Base-by-base conservation (phyloP, 1,140 invertebrate species). In the Hylaeus anthracinus region DNA sequence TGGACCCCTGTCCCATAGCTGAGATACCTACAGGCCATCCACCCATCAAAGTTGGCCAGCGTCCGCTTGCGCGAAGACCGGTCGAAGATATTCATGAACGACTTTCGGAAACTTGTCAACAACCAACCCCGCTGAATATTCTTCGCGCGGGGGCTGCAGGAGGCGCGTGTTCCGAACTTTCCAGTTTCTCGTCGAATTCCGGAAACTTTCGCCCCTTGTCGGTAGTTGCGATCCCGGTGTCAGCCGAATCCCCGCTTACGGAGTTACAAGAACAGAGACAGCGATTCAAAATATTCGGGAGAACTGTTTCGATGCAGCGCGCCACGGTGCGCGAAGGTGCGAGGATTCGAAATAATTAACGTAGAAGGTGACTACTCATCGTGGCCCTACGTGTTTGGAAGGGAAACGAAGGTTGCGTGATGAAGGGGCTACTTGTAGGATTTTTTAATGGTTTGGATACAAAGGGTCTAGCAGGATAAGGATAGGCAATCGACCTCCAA, bases 101-200 rank as follows among this genome's bases (percentile, higher is more conserved):
- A 85, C 79, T 85, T 86, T 86, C 53, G 58, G 10, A 85, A 86
- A 73, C 73, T 86, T 74, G 79, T 86, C 79, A 66, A 85, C 71
- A 73, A 77, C 61, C 73, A 37, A 55, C 43, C 39, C 53, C 41
- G 26, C 26, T 26, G 53, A 60, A 85, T 78, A 84, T 85, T 76
- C 53, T 72, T 76, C 39, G 56, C 12, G 10, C 37, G 45, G 15
- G n/a, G 14, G 5, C 51, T n/a, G 39, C 39, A n/a, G 12, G 12
- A 63, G 26, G 53, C 66, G 81, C 61, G 79, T 79, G 73, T 82
- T 72, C 39, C 48, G 9, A 71, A 86, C 74, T 85, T 73, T 67
- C 74, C 39, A 41, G 71, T 82, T 86, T 86, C 75, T 69, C 84
- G 10, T 61, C 71, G 56, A 85, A 86, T 86, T 86, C 84, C 79